Conservation (phyloP, 2,797 vertebrate genomes). For the Somateria mollissima region DNA sequence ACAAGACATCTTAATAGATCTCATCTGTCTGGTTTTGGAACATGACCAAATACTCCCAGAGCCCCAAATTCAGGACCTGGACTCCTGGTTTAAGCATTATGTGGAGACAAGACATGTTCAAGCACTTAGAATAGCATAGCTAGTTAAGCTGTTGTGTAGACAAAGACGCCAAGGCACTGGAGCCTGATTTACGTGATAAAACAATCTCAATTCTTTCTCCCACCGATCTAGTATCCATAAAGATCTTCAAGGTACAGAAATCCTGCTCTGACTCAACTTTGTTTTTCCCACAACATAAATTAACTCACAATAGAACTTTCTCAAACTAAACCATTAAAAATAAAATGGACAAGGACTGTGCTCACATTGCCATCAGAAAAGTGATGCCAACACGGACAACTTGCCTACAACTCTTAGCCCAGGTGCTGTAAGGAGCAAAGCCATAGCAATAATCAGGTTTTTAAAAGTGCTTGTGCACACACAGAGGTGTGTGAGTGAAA, state of each 20-base stretch:
- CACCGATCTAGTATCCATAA: neutral
- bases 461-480: neutral
- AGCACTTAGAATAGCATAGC: neutral
- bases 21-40: neutral
- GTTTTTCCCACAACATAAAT: neutral
- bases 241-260: neutral
- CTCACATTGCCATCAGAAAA: accelerated
- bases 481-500: neutral
- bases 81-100: neutral
- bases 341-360: neutral
- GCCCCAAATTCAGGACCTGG: neutral
- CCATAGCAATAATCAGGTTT: accelerated
- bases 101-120: neutral
- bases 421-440: neutral
- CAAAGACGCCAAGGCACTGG: neutral
- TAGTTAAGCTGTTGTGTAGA: neutral
- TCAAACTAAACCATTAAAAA: neutral
- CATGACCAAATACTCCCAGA: neutral
- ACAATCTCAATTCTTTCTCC: neutral
- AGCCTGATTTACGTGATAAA: neutral
- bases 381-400: accelerated
- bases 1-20: neutral
- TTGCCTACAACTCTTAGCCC: neutral
- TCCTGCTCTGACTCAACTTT: neutral
- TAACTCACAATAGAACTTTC: neutral